These are phyloP conservation scores for Artibeus jamaicensis DNA, from an alignment of 2,797 vertebrate genomes.

Conservation along the genomic window DNA sequence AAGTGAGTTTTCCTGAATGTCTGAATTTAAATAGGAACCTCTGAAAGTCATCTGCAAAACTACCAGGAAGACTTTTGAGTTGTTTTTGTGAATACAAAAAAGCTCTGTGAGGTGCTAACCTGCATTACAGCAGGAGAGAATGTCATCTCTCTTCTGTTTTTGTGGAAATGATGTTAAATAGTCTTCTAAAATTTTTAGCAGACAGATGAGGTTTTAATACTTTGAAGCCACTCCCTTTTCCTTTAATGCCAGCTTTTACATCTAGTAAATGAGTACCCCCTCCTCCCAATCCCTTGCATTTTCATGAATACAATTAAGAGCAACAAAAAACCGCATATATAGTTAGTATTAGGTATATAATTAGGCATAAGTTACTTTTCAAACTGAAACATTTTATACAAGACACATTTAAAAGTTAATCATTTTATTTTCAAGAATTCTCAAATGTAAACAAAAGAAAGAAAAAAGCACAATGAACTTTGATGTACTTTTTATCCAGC, in stretches of 20 bases:
- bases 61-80: not conserved
- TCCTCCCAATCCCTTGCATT: not conserved
- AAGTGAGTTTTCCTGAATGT: not conserved
- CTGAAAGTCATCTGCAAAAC: not conserved
- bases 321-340: not conserved
- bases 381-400: not conserved
- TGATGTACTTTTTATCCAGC: not conserved
- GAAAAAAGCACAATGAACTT: not conserved
- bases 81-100: conserved; percentile 23
- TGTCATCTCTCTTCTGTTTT: conserved; percentile 12
- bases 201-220: not conserved
- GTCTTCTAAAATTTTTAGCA: not conserved
- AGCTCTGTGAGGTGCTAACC: not conserved
- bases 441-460: not conserved
- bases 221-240: not conserved
- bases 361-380: not conserved
- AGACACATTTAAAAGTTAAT: not conserved
- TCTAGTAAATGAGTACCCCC: not conserved
- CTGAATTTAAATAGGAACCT: not conserved
- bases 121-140: not conserved
- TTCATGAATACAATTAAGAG: not conserved
- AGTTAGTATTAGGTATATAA: not conserved
- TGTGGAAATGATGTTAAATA: not conserved
- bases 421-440: not conserved
- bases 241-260: not conserved